Conservation (phyloP, 2,888 invertebrate species). For the Chymomyza caudatula region DNA sequence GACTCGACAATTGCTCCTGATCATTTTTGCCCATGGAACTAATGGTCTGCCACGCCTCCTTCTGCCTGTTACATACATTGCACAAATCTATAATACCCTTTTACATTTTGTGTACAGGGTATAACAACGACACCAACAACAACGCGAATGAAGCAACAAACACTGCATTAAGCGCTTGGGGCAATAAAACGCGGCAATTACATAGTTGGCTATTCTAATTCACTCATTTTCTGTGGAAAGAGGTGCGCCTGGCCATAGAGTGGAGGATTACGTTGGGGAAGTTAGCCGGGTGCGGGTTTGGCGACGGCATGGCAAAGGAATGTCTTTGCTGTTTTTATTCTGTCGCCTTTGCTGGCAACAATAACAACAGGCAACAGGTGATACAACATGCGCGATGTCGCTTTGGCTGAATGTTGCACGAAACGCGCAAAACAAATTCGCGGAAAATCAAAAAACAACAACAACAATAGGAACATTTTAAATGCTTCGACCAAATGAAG, state of each 20-base stretch:
- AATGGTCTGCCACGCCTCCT: too few relatives aligned
- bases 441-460: conserved; percentile 40
- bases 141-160: conserved; percentile 14
- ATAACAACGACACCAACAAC: conserved; percentile 24
- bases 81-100: too few relatives aligned
- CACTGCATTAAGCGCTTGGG: conserved; percentile 27
- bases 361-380: conserved; percentile 59
- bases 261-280: neutral
- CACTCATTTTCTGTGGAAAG: conserved; percentile 58
- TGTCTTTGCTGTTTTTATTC: conserved; percentile 33
- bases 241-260: conserved; percentile 52
- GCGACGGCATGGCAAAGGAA: conserved; percentile 29
- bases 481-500: conserved; percentile 35
- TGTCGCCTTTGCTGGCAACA: conserved; percentile 18
- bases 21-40: too few relatives aligned
- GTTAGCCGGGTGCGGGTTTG: too few relatives aligned
- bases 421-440: conserved; percentile 66
- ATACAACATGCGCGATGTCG: conserved; percentile 22
- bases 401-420: conserved; percentile 64
- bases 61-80: too few relatives aligned
- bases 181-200: conserved; percentile 66
- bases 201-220: conserved; percentile 68
- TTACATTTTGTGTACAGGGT: too few relatives aligned
- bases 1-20: too few relatives aligned
- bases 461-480: conserved; percentile 10